Percentiles rank a stretch among this genome's conserved stretches.
Evolutionary conservation across 23 tunicate genomes (phyloP).

Genomic region (Halocynthia roretzi): DNA sequence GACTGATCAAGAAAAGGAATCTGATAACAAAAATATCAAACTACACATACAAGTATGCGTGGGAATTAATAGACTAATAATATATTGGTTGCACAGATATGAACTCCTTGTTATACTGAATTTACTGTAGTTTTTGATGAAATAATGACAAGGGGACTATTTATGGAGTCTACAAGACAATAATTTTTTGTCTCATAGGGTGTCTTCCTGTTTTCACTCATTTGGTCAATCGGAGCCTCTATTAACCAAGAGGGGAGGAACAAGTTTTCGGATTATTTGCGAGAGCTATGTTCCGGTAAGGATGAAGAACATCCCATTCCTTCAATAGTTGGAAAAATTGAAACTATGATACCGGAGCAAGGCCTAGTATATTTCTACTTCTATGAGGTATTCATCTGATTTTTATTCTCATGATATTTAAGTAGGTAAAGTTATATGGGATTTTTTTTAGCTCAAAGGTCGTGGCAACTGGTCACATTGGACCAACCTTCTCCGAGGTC

Average conservation of each 20-base stretch:
- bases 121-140: too few species aligned
- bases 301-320: constrained; percentile 72
- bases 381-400: constrained; percentile 48
- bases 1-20: constrained; percentile 57
- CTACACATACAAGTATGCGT: constrained; percentile 78
- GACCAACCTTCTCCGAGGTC: constrained; percentile 75
- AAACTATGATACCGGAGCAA: constrained; percentile 60
- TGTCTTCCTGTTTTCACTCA: constrained; percentile 81
- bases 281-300: constrained; percentile 50
- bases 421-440: background rate
- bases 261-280: constrained; percentile 63
- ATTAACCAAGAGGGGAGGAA: constrained; percentile 80
- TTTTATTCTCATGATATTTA: background rate
- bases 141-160: background rate
- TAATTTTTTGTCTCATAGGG: constrained; percentile 33
- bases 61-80: background rate
- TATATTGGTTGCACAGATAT: too few species aligned
- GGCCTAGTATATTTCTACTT: constrained; percentile 69
- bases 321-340: constrained; percentile 62
- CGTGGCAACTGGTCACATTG: constrained; percentile 84
- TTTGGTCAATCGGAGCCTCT: constrained; percentile 84
- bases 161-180: background rate
- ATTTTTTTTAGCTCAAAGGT: constrained; percentile 30
- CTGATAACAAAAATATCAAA: constrained; percentile 69
- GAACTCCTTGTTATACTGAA: too few species aligned